Base-by-base conservation (phyloP, 2,113 vertebrate genomes). In the Gulo gulo region DNA sequence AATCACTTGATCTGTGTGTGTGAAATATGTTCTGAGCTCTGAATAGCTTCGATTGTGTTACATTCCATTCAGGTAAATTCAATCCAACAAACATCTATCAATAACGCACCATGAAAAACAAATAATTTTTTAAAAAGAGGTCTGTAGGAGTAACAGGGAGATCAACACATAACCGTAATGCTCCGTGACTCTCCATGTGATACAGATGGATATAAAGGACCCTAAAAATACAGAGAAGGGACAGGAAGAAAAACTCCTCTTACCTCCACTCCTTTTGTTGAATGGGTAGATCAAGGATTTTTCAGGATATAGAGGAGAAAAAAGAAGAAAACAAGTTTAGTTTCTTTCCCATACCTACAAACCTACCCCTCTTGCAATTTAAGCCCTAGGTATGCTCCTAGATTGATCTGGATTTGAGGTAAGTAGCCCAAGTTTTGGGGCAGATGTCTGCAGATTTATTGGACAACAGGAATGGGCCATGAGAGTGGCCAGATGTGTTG, bases 1-100 rank as follows among this genome's bases (percentile, higher is more conserved):
- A 92, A 97, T 97, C 80, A 93, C 55, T 97, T 92, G 47, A 87
- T 97, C 67, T 80, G 86, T 94, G 80, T 59, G 74, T 83, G 67
- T 89, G 76, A 94, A 97, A 71, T 88, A 65, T 0, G 1, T 45
- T 59, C 83, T 86, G 50, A 65, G 36, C n/a, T 67, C 31, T 74
- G 42, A 90, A 42, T 31, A 69, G 50, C 87, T 76, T 94, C 61
- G 63, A 50, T 84, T 94, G 57, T 36, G 87, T 90, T 90, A 63
- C 2, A 45, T 42, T 97, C 34, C 90, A 61, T 90, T 80, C 76
- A 94, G 78, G 85, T 81, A 85, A 86, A 96, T 91, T 95, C 74
- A 92, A 86, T 73, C 34, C 26, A 95, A 91, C 31, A 69, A 57
- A 88, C 23, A 81, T 45, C 83, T 63, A 87, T 63, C 50, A 63